A percentile compares a stretch with the other conserved stretches of the same genome.
Evolutionary conservation across 2,797 vertebrate species (phyloP).

Genomic region (Danio albolineatus): DNA sequence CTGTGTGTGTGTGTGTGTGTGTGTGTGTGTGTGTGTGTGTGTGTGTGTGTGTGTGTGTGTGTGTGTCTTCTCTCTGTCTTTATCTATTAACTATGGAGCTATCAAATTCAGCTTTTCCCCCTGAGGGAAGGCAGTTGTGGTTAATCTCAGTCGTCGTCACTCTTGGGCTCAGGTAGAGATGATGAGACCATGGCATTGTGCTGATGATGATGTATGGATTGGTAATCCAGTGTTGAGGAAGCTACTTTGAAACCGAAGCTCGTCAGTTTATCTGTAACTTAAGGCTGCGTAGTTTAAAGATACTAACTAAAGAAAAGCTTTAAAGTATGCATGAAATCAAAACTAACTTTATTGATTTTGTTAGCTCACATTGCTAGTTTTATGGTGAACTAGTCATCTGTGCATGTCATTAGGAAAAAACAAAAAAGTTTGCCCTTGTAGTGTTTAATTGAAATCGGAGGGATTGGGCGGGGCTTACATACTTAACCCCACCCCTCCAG

Average conservation of each 20-base stretch:
- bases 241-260: not conserved
- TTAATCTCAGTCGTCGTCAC: conserved; percentile 41
- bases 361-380: too few relatives aligned
- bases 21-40: conserved; percentile 10
- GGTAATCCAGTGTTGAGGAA: conserved; percentile 21
- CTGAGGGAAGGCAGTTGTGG: conserved; percentile 16
- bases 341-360: too few relatives aligned
- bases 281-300: not conserved
- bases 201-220: conserved; percentile 14
- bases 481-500: too few relatives aligned
- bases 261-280: not conserved
- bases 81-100: conserved; percentile 42
- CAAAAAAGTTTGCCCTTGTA: too few relatives aligned
- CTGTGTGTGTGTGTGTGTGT: conserved; percentile 6
- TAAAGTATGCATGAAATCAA: too few relatives aligned
- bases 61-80: conserved; percentile 11
- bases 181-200: conserved; percentile 7
- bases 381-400: too few relatives aligned
- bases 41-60: conserved; percentile 10
- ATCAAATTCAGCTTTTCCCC: conserved; percentile 41
- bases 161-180: conserved; percentile 7
- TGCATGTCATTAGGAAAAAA: too few relatives aligned
- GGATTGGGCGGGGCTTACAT: too few relatives aligned
- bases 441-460: too few relatives aligned
- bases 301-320: not conserved